Evolutionary conservation across 2,888 invertebrate species (phyloP), one percentile per base, ranked within the genome.

Genomic region (Pediacus dermestoides): DNA sequence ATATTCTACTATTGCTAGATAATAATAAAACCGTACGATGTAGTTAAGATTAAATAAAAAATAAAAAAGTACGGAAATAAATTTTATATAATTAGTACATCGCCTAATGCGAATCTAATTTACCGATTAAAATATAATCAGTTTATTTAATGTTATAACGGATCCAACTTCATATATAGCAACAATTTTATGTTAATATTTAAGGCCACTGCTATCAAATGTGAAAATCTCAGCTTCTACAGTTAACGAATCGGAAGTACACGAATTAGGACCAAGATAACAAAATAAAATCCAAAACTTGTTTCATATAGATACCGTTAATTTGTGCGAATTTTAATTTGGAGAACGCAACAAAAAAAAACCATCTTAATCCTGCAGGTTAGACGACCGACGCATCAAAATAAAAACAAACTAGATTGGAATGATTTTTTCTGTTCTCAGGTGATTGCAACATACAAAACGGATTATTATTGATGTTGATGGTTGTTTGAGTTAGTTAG

Each of bases 251-350:
- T 23, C 23, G 23, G 23, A 23, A 23, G 8, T 23, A 10, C 23
- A 9, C 10, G n/a, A 9, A 23, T 23, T 23, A 23, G 9, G 8
- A 9, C n/a, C n/a, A n/a, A n/a, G n/a, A n/a, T n/a, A n/a, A n/a
- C n/a, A n/a, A n/a, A n/a, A n/a, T n/a, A n/a, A n/a, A n/a, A n/a
- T n/a, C n/a, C n/a, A n/a, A n/a, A n/a, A n/a, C n/a, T n/a, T n/a
- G n/a, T n/a, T n/a, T n/a, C n/a, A n/a, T n/a, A n/a, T n/a, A n/a
- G n/a, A n/a, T n/a, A n/a, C n/a, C n/a, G n/a, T n/a, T n/a, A n/a
- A n/a, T n/a, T n/a, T n/a, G 44, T 43, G 44, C 52, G 52, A 53
- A 51, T 43, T 51, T 52, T 52, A 44, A 48, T 52, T 50, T 48
- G 48, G 50, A 51, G 53, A 53, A 53, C 48, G 53, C 51, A 41